Percentiles rank a stretch among this genome's conserved stretches.
Evolutionary conservation across 1,140 invertebrate genomes (phyloP).

Genomic region (Heterodera schachtii): DNA sequence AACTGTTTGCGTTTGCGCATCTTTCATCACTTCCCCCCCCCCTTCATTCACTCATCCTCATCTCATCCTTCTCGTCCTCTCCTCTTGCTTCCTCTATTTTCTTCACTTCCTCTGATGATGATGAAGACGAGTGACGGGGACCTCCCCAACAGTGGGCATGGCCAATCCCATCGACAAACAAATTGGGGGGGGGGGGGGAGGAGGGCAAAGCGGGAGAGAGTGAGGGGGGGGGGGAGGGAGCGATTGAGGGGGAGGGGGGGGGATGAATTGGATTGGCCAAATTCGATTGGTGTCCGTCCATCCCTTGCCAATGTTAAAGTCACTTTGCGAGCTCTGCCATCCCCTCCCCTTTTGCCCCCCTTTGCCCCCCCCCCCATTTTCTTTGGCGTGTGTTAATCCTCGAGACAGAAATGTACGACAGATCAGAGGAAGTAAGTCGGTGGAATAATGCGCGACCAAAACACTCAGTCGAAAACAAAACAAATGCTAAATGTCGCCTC

Average conservation of each 20-base stretch:
- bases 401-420: neutral
- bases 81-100: neutral
- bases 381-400: neutral
- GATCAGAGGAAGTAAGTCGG: neutral
- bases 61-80: neutral
- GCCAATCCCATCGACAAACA: slow-evolving; percentile 18
- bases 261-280: neutral
- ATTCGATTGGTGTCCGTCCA: neutral
- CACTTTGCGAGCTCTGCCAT: neutral
- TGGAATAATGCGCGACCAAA: neutral
- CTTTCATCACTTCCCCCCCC: neutral
- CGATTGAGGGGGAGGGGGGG: neutral
- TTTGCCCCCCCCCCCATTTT: too few species aligned
- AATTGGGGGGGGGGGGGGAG: neutral
- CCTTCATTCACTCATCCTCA: neutral
- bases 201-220: neutral
- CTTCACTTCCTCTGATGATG: neutral
- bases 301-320: neutral
- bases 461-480: too few species aligned
- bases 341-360: neutral
- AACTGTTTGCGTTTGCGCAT: slow-evolving; percentile 20
- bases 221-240: neutral
- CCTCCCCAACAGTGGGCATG: neutral
- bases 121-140: neutral
- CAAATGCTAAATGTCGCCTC: too few species aligned